Base-by-base conservation (phyloP, 2,113 vertebrate species). In the Petrocephalus zakoni region DNA sequence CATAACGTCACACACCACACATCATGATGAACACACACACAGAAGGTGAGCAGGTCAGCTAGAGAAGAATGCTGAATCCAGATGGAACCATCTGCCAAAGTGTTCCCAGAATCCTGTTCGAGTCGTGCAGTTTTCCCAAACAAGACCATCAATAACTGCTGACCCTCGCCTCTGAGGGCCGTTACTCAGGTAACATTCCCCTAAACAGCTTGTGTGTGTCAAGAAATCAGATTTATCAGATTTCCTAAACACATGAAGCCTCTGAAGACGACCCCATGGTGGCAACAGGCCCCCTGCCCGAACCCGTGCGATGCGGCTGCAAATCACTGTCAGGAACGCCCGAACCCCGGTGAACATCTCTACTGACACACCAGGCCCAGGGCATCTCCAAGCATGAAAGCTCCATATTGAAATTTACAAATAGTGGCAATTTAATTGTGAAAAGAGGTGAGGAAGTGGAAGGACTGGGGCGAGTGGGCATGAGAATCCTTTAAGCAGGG, bases 141-240 rank as follows among this genome's bases (percentile, higher is more conserved):
- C 34, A 78, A 78, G 72, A 78, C 72, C 72, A 78, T 78, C 72
- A 78, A 78, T 78, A 78, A 37, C 72, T 37, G n/a, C 61, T 68
- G 25, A 68, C 61, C 34, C 15, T 42, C 15, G 34, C 34, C 72
- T 42, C 72, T 19, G 72, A 78, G 72, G 72, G 34, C 72, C 15
- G 34, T 78, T 78, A 78, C 72, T 78, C 72, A 78, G 72, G 72
- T 78, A 78, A 42, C 17, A 0, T 78, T 42, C 34, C 72, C 72
- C 72, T 42, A 15, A 34, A 42, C 72, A 78, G 72, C 29, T 78
- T 78, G 37, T 34, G 34, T 42, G 15, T 42, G 72, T 78, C 72
- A 78, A 17, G 72, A 78, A 78, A 78, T 78, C 72, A 37, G 72
- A 78, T 78, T 78, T 78, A 78, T 78, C 34, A 78, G 72, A 75